Evolutionary conservation across 2,113 vertebrate genomes (phyloP).

Genomic region (Petaurus breviceps): DNA sequence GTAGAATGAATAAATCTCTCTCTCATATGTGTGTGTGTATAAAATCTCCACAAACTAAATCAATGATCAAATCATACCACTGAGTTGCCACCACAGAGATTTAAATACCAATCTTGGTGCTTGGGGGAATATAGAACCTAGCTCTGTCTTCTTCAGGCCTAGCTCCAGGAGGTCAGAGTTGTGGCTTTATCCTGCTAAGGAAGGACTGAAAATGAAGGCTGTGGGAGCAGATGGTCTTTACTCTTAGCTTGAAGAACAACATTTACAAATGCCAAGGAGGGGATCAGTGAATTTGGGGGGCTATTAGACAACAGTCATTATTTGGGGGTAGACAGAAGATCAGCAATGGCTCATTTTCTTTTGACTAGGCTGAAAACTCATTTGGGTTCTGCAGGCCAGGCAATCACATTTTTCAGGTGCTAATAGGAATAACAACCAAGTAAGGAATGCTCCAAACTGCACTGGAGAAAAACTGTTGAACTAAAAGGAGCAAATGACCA

Average conservation of each 20-base stretch:
- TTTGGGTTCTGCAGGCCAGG: background rate
- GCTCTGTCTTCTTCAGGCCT: background rate
- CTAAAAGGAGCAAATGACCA: background rate
- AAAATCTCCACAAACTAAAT: background rate
- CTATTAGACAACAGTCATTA: background rate
- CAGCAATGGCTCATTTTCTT: background rate
- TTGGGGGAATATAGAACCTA: background rate
- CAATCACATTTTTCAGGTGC: background rate
- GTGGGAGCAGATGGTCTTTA: background rate
- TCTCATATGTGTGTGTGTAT: background rate
- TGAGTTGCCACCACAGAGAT: background rate
- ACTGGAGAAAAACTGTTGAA: background rate
- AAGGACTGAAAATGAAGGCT: background rate
- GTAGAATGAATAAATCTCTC: background rate
- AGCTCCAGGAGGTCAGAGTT: background rate
- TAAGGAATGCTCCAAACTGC: background rate
- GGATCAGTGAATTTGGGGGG: background rate
- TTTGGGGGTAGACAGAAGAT: background rate
- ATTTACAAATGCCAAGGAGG: background rate
- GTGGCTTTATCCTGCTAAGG: background rate
- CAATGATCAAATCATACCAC: background rate
- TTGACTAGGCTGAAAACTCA: background rate
- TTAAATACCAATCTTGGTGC: background rate
- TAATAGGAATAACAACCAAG: background rate
- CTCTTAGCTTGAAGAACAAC: background rate